These are phyloP conservation scores for Percina caprodes DNA, from an alignment of 2,113 vertebrate genomes.

Conservation along the genomic window DNA sequence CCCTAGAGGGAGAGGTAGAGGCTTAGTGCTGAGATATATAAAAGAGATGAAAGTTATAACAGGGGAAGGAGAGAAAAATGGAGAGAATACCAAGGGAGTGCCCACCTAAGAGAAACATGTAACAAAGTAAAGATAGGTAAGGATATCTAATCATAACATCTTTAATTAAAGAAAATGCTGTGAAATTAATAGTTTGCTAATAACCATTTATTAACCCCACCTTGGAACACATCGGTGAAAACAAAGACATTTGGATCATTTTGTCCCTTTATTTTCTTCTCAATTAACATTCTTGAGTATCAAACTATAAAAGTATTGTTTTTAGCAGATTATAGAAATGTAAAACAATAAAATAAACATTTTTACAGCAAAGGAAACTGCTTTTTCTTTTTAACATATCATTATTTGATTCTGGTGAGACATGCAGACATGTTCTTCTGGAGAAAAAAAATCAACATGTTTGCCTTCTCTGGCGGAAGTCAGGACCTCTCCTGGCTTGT, in stretches of 20 bases:
- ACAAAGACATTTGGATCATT: no score
- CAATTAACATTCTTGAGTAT: no score
- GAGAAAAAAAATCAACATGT: not conserved
- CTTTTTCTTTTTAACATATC: no score
- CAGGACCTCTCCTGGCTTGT: not conserved
- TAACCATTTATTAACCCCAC: not conserved
- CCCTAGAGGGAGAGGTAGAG: slow-evolving; percentile 31
- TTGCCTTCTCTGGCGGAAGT: not conserved
- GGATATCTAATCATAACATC: not conserved
- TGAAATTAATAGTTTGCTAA: not conserved
- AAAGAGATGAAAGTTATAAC: slow-evolving; percentile 9
- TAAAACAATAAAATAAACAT: no score
- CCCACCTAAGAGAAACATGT: not conserved
- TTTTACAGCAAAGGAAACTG: no score
- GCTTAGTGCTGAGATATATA: slow-evolving; percentile 25
- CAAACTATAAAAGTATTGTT: no score
- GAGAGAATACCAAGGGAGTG: not conserved
- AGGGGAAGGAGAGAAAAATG: not conserved
- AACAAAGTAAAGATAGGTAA: not conserved
- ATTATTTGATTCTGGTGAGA: no score
- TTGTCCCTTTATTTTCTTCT: no score
- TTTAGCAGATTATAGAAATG: no score
- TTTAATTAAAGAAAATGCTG: not conserved
- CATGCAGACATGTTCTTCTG: not conserved
- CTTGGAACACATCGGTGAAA: not conserved